Conservation (phyloP, 2,113 vertebrate species). For the Percina caprodes region DNA sequence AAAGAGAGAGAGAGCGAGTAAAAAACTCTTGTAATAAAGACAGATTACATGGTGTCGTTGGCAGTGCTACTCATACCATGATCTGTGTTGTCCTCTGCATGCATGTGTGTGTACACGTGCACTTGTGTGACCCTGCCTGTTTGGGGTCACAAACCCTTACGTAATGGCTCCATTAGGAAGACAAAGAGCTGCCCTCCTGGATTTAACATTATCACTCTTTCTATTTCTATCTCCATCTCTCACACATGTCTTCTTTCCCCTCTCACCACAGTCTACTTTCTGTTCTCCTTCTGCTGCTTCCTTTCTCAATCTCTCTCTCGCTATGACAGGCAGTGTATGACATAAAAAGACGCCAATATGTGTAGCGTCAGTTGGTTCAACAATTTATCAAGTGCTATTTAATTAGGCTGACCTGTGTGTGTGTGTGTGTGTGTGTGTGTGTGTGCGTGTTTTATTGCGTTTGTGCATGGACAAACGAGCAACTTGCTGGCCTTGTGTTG, state of each 20-base stretch:
- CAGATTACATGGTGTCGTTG: slow-evolving; percentile 49
- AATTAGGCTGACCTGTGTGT: slow-evolving; percentile 48
- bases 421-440: neutral
- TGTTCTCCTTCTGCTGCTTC: slow-evolving; percentile 8
- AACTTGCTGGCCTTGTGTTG: slow-evolving; percentile 42
- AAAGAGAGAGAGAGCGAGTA: neutral
- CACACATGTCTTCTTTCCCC: slow-evolving; percentile 6
- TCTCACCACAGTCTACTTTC: slow-evolving; percentile 1
- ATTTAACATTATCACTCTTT: slow-evolving; percentile 45
- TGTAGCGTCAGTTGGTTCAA: slow-evolving; percentile 42
- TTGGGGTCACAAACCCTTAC: slow-evolving; percentile 55
- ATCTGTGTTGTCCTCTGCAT: slow-evolving; percentile 33
- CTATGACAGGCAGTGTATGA: slow-evolving; percentile 35
- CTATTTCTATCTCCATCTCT: slow-evolving; percentile 7
- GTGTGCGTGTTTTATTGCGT: slow-evolving; percentile 1
- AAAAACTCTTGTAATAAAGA: slow-evolving; percentile 43
- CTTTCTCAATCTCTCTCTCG: slow-evolving; percentile 8
- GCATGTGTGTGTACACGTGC: slow-evolving; percentile 3
- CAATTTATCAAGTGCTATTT: slow-evolving; percentile 66
- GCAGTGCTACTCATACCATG: slow-evolving; percentile 32
- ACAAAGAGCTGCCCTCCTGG: slow-evolving; percentile 63
- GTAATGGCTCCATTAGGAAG: slow-evolving; percentile 77
- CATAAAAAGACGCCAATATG: slow-evolving; percentile 38
- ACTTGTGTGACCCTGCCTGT: slow-evolving; percentile 47
- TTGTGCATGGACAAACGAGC: slow-evolving; percentile 8